Conservation (phyloP, 2,797 vertebrate genomes). For the Emys orbicularis region DNA sequence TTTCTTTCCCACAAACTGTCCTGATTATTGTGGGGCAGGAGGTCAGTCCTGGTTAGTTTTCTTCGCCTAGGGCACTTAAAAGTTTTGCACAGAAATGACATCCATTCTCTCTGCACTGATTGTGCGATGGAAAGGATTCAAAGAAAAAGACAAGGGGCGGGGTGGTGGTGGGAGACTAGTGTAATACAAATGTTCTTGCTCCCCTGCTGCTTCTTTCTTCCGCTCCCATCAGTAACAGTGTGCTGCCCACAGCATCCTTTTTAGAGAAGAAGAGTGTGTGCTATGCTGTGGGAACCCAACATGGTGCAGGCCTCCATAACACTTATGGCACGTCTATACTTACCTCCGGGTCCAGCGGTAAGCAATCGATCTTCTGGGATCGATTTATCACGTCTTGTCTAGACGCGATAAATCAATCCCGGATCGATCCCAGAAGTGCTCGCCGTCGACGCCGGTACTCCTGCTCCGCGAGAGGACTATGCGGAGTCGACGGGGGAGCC, state of each 20-base stretch:
- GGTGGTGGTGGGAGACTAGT: too few species aligned
- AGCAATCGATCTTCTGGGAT: too few species aligned
- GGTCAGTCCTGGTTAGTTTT: not conserved
- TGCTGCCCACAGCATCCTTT: not conserved
- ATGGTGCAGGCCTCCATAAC: not conserved
- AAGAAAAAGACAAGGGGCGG: not conserved
- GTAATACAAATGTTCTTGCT: not conserved
- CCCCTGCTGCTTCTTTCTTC: not conserved
- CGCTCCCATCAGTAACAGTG: not conserved
- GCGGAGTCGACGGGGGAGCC: too few species aligned
- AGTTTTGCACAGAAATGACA: not conserved
- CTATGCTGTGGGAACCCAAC: rapidly evolving
- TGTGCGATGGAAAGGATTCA: not conserved
- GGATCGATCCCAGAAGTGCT: too few species aligned
- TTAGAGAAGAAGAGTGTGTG: not conserved
- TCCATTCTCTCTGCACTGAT: not conserved
- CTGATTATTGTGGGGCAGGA: not conserved
- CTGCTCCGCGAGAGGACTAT: too few species aligned
- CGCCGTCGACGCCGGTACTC: too few species aligned
- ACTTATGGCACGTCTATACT: too few species aligned
- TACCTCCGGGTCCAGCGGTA: too few species aligned
- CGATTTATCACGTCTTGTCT: too few species aligned
- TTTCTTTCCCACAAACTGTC: not conserved
- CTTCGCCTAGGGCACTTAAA: not conserved
- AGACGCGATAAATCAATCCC: too few species aligned